Base-by-base conservation (phyloP, 1,140 invertebrate genomes). In the Eriocheir sinensis region DNA sequence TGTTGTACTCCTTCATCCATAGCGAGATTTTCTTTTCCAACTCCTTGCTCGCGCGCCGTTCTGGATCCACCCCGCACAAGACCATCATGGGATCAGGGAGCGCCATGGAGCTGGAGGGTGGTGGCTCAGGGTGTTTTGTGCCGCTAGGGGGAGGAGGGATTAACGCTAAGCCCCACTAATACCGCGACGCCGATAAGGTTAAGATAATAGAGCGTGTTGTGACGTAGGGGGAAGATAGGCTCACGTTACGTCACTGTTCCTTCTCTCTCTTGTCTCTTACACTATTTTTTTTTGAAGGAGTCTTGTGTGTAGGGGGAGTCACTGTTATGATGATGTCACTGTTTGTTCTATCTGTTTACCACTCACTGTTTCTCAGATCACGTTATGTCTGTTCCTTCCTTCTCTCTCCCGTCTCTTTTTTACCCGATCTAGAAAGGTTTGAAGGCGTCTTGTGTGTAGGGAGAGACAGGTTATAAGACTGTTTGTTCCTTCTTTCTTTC, bases 1-100 rank as follows among this genome's bases (percentile, higher is more conserved):
- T 93, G 17, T 88, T 93, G 53, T 93, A 93, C 27, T 93, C 92
- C 27, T 93, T 93, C 44, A 60, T 93, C 92, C 92, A 93, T 17
- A 21, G 15, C 15, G 83, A 72, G 1, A 93, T 93, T 38, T 93
- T 40, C 40, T 93, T 93, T 40, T 93, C 92, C 83, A 93, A n/a
- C 41, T 93, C 83, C 85, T 38, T 88, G 85, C 92, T 93, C 9
- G 80, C 80, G 36, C 85, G 86, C 53, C 85, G 60, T n/a, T 41
- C 83, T 12, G 44, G 92, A 30, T 93, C 48, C 34, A 72, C 36
- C 32, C 92, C 92, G n/a, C 92, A 93, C 44, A 93, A 41, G 41
- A 93, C 92, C 92, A 93, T 93, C 36, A 34, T 81, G 72, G 36
- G 38, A 21, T 92, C 72, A 30, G 90, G 79, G n/a, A 40, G 21